A percentile compares a stretch with the other conserved stretches of the same genome.
phyloP scores from a whole-genome alignment of 2,113 vertebrate genomes.

The Mohoua ochrocephala region DNA sequence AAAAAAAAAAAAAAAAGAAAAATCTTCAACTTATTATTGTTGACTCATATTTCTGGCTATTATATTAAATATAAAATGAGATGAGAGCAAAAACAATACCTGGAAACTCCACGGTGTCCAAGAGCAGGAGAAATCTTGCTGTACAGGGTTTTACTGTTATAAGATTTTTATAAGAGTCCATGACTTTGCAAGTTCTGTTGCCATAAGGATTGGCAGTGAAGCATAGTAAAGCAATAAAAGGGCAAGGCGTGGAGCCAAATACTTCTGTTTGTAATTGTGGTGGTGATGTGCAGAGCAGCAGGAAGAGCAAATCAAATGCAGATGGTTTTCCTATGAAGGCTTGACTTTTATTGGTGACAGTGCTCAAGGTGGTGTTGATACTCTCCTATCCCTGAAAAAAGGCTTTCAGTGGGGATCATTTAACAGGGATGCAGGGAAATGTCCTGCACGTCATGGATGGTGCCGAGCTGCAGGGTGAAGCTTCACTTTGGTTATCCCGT shows the following conservation, averaged over 20 bases:
- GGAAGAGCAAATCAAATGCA: constrained; percentile 58
- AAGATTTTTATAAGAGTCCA: constrained; percentile 36
- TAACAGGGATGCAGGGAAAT: neutral
- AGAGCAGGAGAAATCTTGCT: neutral
- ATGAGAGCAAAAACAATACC: constrained; percentile 57
- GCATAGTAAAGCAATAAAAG: constrained; percentile 63
- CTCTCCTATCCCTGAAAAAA: neutral
- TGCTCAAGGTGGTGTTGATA: constrained; percentile 24
- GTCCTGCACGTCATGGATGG: fast-evolving
- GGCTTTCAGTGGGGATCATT: neutral
- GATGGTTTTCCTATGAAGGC: constrained; percentile 10
- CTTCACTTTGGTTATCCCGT: neutral
- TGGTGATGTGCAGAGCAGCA: constrained; percentile 56
- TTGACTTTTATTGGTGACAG: constrained; percentile 7
- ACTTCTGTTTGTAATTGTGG: constrained; percentile 62
- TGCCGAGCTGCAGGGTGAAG: neutral
- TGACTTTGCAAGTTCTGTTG: constrained; percentile 67
- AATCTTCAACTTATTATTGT: constrained; percentile 24
- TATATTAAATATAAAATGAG: constrained; percentile 49
- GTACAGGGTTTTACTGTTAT: neutral
- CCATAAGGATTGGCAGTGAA: constrained; percentile 60
- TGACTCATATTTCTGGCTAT: constrained; percentile 65
- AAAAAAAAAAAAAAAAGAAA: neutral
- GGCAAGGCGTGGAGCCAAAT: constrained; percentile 43
- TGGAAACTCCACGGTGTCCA: constrained; percentile 32